Percentiles rank a stretch among this genome's conserved stretches.
Evolutionary conservation across 2,113 vertebrate species (phyloP).

Genomic region (Brevimyrus niger): DNA sequence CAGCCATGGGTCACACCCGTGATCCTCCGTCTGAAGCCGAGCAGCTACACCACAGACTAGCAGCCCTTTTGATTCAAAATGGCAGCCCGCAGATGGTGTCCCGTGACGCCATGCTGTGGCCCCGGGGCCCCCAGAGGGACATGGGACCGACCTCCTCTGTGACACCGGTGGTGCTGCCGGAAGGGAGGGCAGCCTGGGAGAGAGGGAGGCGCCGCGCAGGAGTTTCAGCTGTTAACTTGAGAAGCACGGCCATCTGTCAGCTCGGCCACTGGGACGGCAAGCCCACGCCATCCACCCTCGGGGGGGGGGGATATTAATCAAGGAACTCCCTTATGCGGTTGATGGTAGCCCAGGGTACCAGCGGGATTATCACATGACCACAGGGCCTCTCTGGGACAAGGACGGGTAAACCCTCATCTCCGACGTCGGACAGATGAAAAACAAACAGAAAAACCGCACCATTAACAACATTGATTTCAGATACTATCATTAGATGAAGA

Average conservation of each 20-base stretch:
- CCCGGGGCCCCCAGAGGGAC: neutral
- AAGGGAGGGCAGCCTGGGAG: neutral
- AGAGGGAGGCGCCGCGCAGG: neutral
- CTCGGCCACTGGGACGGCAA: neutral
- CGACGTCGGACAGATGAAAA: neutral
- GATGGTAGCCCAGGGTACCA: neutral
- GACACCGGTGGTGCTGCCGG: neutral
- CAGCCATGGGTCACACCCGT: neutral
- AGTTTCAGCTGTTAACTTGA: neutral
- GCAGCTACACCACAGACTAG: neutral
- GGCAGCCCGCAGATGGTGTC: neutral
- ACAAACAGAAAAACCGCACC: neutral
- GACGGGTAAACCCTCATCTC: conserved; percentile 25
- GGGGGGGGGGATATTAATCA: neutral
- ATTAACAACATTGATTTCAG: conserved; percentile 19
- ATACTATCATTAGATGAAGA: conserved; percentile 11
- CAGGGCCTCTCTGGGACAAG: conserved; percentile 25
- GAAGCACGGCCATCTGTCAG: neutral
- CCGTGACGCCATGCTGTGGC: neutral
- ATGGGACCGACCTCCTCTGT: neutral
- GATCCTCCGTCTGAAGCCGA: neutral
- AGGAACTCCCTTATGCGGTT: neutral
- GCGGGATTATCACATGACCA: neutral
- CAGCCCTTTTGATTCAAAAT: neutral
- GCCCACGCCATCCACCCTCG: neutral